Conservation (phyloP, 2,113 vertebrate species). For the Mirounga angustirostris region DNA sequence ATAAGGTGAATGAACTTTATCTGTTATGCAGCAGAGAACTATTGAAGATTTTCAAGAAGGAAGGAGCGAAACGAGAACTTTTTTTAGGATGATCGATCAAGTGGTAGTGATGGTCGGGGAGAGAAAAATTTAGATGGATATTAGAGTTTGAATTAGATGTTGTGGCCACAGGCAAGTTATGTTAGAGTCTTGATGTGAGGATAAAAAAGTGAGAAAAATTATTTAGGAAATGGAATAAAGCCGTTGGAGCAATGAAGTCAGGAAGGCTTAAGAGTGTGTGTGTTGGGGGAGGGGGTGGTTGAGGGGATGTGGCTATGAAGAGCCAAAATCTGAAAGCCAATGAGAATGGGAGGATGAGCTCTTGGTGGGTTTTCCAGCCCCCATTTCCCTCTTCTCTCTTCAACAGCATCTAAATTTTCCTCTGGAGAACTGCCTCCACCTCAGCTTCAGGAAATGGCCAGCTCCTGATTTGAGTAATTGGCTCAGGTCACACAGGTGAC, state of each 20-base stretch:
- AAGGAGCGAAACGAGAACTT: not conserved
- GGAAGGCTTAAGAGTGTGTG: not conserved
- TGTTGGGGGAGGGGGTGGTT: rapidly evolving
- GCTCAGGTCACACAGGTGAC: not conserved
- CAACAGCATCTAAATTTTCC: not conserved
- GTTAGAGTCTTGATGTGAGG: not conserved
- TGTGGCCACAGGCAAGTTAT: not conserved
- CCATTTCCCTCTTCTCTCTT: not conserved
- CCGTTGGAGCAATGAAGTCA: not conserved
- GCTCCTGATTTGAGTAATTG: not conserved
- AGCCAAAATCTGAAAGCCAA: not conserved
- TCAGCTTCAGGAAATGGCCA: not conserved
- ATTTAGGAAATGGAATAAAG: not conserved
- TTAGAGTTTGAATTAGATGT: not conserved
- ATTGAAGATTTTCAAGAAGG: not conserved
- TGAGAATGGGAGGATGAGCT: not conserved
- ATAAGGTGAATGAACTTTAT: not conserved
- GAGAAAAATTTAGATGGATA: not conserved
- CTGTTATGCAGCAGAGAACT: not conserved
- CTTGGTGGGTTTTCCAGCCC: not conserved
- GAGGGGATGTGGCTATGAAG: not conserved
- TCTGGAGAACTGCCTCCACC: not conserved
- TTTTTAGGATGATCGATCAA: not conserved
- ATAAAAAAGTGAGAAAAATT: not conserved
- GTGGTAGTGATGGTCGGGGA: too few species aligned